phyloP scores from a whole-genome alignment of 2,113 vertebrate genomes.

The Podocnemis expansa region DNA sequence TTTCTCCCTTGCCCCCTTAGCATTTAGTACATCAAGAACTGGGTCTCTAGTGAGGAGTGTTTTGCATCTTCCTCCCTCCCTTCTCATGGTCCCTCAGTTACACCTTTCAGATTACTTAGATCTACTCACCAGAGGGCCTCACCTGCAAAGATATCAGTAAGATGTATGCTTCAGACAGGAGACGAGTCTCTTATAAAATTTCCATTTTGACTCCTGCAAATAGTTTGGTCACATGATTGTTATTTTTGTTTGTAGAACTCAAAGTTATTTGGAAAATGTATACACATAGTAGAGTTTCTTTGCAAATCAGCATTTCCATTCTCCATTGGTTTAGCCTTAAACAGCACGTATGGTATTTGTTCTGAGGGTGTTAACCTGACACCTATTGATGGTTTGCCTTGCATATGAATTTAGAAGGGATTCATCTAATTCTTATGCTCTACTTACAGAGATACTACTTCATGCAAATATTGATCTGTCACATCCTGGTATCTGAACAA shows the following conservation, averaged over 20 bases:
- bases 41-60: neutral
- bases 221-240: neutral
- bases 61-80: neutral
- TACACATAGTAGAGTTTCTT: neutral
- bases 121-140: neutral
- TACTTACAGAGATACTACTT: neutral
- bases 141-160: neutral
- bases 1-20: neutral
- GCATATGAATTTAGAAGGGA: neutral
- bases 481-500: neutral
- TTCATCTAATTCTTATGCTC: neutral
- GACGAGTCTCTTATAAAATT: neutral
- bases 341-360: neutral
- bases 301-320: neutral
- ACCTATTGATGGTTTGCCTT: neutral
- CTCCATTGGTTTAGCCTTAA: neutral
- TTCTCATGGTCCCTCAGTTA: neutral
- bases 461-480: neutral
- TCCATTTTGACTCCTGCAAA: neutral
- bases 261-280: neutral
- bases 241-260: neutral
- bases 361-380: neutral
- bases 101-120: neutral
- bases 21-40: neutral
- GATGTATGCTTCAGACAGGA: neutral